phyloP scores from a whole-genome alignment of 2,888 invertebrate species.

The Agrochola lota region DNA sequence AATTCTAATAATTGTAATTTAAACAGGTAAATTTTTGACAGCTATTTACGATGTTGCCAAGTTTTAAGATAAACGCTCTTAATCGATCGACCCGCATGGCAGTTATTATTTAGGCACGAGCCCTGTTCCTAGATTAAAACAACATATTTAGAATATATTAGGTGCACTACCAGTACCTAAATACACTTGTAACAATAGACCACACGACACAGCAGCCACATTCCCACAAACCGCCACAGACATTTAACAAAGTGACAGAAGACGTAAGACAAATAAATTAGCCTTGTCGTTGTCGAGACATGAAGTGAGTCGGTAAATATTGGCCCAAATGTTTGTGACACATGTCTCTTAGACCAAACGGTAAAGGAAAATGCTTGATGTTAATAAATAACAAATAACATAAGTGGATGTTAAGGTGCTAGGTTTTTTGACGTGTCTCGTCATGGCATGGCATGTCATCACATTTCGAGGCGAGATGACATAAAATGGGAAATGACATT shows the following conservation, averaged over 20 bases:
- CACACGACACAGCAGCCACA: slow-evolving; percentile 6
- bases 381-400: not conserved
- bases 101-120: no score
- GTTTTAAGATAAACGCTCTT: no score
- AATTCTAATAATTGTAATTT: no score
- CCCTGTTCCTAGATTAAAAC: not conserved
- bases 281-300: slow-evolving; percentile 25
- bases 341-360: slow-evolving; percentile 22
- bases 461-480: not conserved
- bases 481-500: not conserved
- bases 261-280: slow-evolving; percentile 52
- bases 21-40: no score
- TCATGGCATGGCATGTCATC: no score
- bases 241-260: slow-evolving; percentile 38
- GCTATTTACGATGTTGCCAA: no score
- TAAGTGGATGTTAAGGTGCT: not conserved
- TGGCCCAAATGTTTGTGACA: slow-evolving; percentile 53
- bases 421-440: not conserved
- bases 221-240: slow-evolving; percentile 35
- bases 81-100: no score
- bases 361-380: slow-evolving; percentile 9
- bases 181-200: slow-evolving; percentile 30
- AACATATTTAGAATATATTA: not conserved
- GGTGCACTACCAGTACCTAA: not conserved
- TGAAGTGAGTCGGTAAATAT: slow-evolving; percentile 51